Conservation (phyloP, 2,113 vertebrate genomes). For the Petrocephalus microphthalmus region DNA sequence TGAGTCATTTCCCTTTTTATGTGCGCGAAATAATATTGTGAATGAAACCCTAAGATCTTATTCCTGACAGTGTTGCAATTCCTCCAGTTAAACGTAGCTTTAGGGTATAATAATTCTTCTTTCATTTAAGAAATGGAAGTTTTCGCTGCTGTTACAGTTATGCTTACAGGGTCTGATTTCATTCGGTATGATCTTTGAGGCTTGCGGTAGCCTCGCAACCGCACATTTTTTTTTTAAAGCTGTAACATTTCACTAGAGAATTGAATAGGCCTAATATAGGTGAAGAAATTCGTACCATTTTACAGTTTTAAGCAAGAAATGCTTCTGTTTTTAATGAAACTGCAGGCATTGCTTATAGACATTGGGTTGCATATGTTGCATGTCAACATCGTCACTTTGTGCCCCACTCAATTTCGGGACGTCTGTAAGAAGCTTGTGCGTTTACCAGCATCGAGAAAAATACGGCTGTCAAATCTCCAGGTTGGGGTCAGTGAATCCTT, state of each 20-base stretch:
- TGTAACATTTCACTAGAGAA: background rate
- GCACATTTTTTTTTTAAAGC: background rate
- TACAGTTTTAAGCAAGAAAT: background rate
- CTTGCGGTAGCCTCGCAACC: background rate
- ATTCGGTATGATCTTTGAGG: background rate
- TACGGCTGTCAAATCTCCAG: conserved; percentile 81
- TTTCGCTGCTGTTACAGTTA: background rate
- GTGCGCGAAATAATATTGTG: background rate
- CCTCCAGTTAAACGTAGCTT: background rate
- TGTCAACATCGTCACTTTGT: background rate
- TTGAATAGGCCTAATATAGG: background rate
- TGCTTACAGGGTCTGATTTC: background rate
- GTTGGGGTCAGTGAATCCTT: conserved; percentile 92
- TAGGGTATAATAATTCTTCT: background rate
- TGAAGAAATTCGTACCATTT: background rate
- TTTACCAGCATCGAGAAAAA: conserved; percentile 36
- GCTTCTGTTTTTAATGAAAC: background rate
- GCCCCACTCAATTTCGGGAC: background rate
- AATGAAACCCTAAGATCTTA: background rate
- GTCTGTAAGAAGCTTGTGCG: background rate
- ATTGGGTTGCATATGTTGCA: background rate
- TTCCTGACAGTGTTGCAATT: background rate
- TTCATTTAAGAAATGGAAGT: background rate
- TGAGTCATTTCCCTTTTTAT: background rate
- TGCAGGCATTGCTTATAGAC: background rate